phyloP scores from a whole-genome alignment of 2,113 vertebrate genomes.

The Nymphicus hollandicus region DNA sequence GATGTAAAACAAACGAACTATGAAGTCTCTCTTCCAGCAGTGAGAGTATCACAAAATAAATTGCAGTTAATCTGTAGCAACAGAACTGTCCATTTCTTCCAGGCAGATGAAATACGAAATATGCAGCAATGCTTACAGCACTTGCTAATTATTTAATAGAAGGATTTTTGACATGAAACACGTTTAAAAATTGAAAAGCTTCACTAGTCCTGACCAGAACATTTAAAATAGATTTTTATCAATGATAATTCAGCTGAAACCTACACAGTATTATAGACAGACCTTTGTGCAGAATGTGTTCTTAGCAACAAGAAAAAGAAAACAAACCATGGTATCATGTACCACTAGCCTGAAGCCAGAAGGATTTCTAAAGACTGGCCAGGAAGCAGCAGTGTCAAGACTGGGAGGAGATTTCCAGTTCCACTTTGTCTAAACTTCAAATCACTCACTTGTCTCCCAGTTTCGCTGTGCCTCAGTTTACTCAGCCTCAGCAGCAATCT shows the following conservation, averaged over 20 bases:
- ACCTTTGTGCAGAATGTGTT: background rate
- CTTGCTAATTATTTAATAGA: constrained; percentile 37
- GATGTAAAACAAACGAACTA: constrained; percentile 11
- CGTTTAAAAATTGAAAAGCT: constrained; percentile 9
- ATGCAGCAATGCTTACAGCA: background rate
- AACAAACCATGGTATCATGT: background rate
- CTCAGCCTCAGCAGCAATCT: background rate
- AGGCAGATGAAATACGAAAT: background rate
- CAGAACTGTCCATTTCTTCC: background rate
- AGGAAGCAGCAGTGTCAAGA: background rate
- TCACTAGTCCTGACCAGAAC: background rate
- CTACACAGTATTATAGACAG: background rate
- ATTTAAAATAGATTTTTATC: background rate
- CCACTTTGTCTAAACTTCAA: background rate
- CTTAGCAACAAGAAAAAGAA: background rate
- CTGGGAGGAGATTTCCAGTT: background rate
- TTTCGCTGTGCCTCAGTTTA: background rate
- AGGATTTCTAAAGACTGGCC: background rate
- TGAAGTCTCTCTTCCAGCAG: background rate
- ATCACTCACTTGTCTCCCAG: background rate
- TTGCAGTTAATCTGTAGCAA: background rate
- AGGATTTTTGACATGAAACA: constrained; percentile 6
- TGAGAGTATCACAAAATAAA: background rate
- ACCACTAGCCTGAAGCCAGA: background rate
- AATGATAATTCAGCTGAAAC: background rate